phyloP scores from a whole-genome alignment of 2,888 invertebrate genomes.

The Arenicola marina region DNA sequence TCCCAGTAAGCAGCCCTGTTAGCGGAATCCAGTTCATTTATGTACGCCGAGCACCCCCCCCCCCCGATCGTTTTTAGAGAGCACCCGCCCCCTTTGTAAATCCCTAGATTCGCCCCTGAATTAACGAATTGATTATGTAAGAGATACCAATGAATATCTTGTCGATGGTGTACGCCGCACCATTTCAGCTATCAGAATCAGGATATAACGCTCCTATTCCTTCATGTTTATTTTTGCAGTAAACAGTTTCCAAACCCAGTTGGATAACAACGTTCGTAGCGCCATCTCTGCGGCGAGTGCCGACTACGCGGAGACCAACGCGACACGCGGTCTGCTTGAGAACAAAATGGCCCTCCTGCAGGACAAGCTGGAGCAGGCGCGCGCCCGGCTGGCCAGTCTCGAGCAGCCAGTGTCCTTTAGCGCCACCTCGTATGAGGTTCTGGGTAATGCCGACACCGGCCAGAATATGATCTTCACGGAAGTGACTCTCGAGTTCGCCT shows the following conservation, averaged over 20 bases:
- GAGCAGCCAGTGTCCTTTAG: constrained; percentile 38
- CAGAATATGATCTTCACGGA: neutral
- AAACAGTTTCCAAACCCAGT: constrained; percentile 10
- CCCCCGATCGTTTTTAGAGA: too few species aligned
- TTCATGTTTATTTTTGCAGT: too few species aligned
- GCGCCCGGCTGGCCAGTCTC: constrained; percentile 21
- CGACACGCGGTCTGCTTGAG: constrained; percentile 1
- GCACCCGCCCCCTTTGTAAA: too few species aligned
- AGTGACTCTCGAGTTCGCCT: constrained; percentile 30
- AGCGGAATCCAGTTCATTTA: too few species aligned
- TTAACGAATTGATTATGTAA: too few species aligned
- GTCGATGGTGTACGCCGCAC: too few species aligned
- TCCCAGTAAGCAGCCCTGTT: too few species aligned
- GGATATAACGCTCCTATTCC: too few species aligned
- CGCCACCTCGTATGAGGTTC: constrained; percentile 16
- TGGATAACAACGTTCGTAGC: constrained; percentile 12
- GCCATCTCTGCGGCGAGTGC: constrained; percentile 4
- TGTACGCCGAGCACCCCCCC: too few species aligned
- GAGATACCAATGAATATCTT: too few species aligned
- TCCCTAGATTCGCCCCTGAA: too few species aligned
- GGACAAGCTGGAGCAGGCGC: constrained; percentile 25
- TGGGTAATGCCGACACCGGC: constrained; percentile 26
- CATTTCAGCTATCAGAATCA: too few species aligned
- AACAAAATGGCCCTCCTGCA: constrained; percentile 16
- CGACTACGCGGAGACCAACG: neutral